These are phyloP conservation scores for Plebejus argus DNA, from an alignment of 2,888 invertebrate species.

Conservation along the genomic window DNA sequence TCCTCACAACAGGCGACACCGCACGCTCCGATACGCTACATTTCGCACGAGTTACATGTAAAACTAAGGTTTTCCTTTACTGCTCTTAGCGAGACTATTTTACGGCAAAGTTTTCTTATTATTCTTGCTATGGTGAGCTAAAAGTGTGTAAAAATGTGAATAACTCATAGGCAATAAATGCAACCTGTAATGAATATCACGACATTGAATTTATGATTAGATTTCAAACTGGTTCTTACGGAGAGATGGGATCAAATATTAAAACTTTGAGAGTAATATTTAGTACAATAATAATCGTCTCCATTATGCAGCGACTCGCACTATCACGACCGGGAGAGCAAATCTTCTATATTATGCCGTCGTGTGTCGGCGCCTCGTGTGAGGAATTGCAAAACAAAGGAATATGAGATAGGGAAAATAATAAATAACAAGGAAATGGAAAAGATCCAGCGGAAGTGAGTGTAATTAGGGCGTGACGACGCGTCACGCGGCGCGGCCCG, in stretches of 20 bases:
- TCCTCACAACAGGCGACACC: neutral
- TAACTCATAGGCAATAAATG: too few species aligned
- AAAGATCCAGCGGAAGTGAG: constrained; percentile 8
- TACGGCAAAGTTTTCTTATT: neutral
- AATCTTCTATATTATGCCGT: neutral
- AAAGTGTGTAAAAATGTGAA: neutral
- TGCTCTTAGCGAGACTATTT: neutral
- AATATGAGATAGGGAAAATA: neutral
- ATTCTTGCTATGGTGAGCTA: neutral
- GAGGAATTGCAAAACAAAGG: neutral
- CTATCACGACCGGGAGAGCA: neutral
- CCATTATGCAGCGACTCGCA: neutral
- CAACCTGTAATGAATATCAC: too few species aligned
- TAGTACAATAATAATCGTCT: neutral
- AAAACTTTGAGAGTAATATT: neutral
- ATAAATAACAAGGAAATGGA: constrained; percentile 13
- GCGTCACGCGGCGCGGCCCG: neutral
- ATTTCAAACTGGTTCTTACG: too few species aligned
- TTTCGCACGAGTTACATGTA: neutral
- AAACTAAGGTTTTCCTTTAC: neutral
- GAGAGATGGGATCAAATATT: too few species aligned
- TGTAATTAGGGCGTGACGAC: constrained; percentile 22
- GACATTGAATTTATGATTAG: too few species aligned
- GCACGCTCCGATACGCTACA: neutral
- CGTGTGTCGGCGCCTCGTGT: neutral